A percentile compares a stretch with the other conserved stretches of the same genome.
These are phyloP conservation scores for Peromyscus aztecus DNA, from an alignment of 2,797 vertebrate species.

Conservation along the genomic window DNA sequence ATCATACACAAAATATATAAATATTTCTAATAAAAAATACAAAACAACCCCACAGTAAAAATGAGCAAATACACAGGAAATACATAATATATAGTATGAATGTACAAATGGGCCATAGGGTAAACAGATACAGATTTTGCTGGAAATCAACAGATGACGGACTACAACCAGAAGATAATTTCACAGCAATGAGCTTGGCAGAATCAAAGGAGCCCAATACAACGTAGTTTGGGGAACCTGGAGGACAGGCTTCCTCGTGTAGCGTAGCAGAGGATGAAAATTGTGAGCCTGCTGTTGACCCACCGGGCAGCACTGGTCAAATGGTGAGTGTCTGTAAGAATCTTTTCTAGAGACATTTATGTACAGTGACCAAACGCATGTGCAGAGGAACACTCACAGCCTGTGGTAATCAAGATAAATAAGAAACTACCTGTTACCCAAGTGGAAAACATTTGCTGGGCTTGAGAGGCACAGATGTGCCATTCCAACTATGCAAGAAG, in stretches of 20 bases:
- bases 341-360: slow-evolving; percentile 3
- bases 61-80: not conserved
- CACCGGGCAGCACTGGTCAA: not conserved
- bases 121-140: slow-evolving; percentile 21
- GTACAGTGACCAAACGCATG: not conserved
- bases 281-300: accelerated
- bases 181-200: not conserved
- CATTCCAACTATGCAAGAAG: not conserved
- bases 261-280: not conserved
- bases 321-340: not conserved
- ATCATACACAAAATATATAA: not conserved
- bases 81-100: not conserved
- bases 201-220: not conserved
- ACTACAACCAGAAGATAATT: not conserved
- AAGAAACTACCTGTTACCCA: not conserved
- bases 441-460: not conserved
- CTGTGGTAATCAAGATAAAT: not conserved
- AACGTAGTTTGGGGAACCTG: not conserved
- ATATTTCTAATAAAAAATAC: slow-evolving; percentile 18
- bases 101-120: not conserved
- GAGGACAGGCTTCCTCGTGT: accelerated
- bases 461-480: not conserved
- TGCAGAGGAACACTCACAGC: not conserved
- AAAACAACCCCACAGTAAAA: not conserved
- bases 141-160: not conserved